These are phyloP conservation scores for Nesoenas mayeri DNA, from an alignment of 2,113 vertebrate genomes.

Conservation along the genomic window DNA sequence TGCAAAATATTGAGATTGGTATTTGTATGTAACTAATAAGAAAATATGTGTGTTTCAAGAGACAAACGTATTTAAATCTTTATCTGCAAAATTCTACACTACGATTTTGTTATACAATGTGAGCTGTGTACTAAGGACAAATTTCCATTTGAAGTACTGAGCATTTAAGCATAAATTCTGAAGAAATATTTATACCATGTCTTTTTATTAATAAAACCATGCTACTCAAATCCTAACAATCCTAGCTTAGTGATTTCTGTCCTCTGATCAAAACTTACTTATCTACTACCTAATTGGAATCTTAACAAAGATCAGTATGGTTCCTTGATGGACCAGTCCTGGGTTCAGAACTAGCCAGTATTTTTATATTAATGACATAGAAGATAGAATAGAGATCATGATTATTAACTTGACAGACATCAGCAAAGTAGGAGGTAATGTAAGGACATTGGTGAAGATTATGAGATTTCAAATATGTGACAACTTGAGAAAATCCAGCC, in stretches of 20 bases:
- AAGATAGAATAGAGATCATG: neutral
- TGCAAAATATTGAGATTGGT: neutral
- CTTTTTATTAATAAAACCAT: neutral
- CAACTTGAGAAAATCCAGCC: neutral
- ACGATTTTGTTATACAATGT: neutral
- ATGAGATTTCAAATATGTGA: neutral
- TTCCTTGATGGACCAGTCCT: neutral
- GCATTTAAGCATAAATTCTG: neutral
- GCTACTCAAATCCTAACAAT: neutral
- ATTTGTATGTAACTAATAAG: neutral
- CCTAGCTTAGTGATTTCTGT: neutral
- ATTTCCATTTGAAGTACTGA: neutral
- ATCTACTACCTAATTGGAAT: neutral
- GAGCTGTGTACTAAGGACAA: neutral
- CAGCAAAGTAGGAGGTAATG: neutral
- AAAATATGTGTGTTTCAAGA: neutral
- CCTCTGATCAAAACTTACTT: neutral
- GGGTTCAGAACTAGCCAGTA: neutral
- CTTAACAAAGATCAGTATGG: neutral
- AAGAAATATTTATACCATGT: neutral
- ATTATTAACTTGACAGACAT: neutral
- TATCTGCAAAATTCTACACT: neutral
- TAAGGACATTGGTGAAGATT: neutral
- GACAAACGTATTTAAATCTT: neutral
- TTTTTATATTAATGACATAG: neutral